A percentile compares a stretch with the other conserved stretches of the same genome.
phyloP scores from a whole-genome alignment of 2,797 vertebrate species.

The Sparus aurata region DNA sequence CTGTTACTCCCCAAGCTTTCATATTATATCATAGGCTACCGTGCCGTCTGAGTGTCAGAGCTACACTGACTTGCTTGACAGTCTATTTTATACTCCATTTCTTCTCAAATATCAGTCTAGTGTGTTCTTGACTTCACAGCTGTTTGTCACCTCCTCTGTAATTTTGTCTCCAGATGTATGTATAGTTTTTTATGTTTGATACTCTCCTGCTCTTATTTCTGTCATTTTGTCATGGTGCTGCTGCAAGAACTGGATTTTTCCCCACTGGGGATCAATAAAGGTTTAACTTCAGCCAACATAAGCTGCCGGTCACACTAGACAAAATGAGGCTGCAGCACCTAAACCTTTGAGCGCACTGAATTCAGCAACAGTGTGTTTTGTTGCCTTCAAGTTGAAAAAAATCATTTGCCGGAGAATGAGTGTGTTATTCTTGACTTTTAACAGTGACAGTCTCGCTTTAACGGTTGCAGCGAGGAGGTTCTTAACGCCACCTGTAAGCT shows the following conservation, averaged over 20 bases:
- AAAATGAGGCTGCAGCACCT: neutral
- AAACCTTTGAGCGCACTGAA: neutral
- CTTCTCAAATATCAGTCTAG: no score
- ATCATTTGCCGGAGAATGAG: neutral
- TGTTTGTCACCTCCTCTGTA: no score
- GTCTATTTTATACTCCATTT: no score
- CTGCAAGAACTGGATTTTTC: no score
- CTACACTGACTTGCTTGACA: no score
- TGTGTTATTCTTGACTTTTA: neutral
- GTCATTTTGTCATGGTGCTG: no score
- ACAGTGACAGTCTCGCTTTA: neutral
- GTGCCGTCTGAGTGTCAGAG: no score
- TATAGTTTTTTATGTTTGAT: neutral
- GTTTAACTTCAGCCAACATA: neutral
- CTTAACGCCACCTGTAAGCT: conserved; percentile 18
- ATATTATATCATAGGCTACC: no score
- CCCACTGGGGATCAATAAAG: neutral
- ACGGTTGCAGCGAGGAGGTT: conserved; percentile 2
- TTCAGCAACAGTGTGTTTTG: neutral
- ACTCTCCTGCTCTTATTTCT: no score
- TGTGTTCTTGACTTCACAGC: no score
- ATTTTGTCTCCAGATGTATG: no score
- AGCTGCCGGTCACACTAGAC: neutral
- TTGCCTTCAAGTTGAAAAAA: neutral
- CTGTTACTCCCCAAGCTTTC: no score